phyloP scores from a whole-genome alignment of 2,113 vertebrate genomes.

The Neomonachus schauinslandi region DNA sequence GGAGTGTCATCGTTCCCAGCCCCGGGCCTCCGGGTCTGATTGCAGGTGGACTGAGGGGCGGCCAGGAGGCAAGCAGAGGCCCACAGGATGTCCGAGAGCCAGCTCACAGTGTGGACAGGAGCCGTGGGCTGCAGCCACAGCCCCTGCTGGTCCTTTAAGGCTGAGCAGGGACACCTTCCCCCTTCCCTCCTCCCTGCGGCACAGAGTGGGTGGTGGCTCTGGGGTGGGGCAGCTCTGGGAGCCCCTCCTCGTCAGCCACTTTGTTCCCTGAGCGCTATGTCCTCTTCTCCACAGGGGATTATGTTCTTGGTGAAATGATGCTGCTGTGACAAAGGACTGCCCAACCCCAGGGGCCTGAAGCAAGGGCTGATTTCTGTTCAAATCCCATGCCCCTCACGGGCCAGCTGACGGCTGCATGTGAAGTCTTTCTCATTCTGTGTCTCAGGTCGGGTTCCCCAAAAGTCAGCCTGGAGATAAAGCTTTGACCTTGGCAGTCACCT shows the following conservation, averaged over 20 bases:
- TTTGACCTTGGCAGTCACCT: background rate
- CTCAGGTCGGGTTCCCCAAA: background rate
- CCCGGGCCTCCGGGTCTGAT: background rate
- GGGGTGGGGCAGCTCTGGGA: fast-evolving
- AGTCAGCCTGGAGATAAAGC: background rate
- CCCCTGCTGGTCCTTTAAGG: background rate
- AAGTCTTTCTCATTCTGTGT: background rate
- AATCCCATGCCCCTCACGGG: fast-evolving
- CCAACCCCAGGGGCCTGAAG: background rate
- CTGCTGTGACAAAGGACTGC: background rate
- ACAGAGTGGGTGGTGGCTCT: background rate
- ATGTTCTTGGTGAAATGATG: fast-evolving
- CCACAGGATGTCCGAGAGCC: background rate
- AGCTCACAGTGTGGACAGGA: background rate
- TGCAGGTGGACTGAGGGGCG: background rate
- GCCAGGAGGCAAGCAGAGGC: background rate
- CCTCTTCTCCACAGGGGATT: background rate
- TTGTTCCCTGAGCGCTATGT: fast-evolving
- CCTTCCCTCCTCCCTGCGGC: background rate
- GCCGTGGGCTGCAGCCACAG: background rate
- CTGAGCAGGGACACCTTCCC: background rate
- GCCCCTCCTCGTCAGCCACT: background rate
- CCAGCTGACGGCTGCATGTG: background rate
- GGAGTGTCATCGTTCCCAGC: background rate
- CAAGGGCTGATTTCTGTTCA: background rate